A percentile compares a stretch with the other conserved stretches of the same genome.
phyloP scores from a whole-genome alignment of 2,113 vertebrate genomes.

The Vombatus ursinus region DNA sequence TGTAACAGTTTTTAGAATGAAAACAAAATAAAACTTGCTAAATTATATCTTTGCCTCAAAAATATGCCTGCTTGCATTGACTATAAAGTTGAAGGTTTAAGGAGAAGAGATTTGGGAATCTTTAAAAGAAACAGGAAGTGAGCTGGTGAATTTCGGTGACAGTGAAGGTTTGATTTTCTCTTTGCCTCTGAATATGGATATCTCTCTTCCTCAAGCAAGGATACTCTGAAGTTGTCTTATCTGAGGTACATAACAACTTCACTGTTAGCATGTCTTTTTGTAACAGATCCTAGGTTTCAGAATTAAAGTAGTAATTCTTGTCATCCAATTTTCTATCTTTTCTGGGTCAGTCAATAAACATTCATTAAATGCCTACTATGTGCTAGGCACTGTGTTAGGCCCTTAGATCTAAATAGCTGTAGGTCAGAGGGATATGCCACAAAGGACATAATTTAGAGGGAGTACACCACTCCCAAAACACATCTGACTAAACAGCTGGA shows the following conservation, averaged over 20 bases:
- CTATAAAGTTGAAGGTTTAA: not conserved
- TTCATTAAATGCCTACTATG: not conserved
- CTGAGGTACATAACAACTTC: not conserved
- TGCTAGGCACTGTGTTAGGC: not conserved
- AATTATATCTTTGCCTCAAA: constrained; percentile 14
- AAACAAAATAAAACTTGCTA: not conserved
- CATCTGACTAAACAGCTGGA: not conserved
- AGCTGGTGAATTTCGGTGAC: constrained; percentile 1
- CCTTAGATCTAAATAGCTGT: not conserved
- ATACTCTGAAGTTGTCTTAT: not conserved
- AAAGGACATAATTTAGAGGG: not conserved
- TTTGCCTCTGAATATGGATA: not conserved
- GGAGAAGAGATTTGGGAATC: not conserved
- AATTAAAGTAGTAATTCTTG: not conserved
- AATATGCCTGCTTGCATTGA: not conserved
- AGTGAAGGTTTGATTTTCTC: not conserved
- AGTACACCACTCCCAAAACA: not conserved
- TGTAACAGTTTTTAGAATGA: not conserved
- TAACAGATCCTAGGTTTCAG: not conserved
- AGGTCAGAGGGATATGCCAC: not conserved
- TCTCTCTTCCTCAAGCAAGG: not conserved
- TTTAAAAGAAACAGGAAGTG: not conserved
- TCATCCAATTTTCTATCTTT: not conserved
- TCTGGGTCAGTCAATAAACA: not conserved
- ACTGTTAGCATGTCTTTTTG: not conserved